Percentiles rank a stretch among this genome's conserved stretches.
These are phyloP conservation scores for Onychomys arenicola DNA, from an alignment of 2,797 vertebrate genomes.

Conservation along the genomic window DNA sequence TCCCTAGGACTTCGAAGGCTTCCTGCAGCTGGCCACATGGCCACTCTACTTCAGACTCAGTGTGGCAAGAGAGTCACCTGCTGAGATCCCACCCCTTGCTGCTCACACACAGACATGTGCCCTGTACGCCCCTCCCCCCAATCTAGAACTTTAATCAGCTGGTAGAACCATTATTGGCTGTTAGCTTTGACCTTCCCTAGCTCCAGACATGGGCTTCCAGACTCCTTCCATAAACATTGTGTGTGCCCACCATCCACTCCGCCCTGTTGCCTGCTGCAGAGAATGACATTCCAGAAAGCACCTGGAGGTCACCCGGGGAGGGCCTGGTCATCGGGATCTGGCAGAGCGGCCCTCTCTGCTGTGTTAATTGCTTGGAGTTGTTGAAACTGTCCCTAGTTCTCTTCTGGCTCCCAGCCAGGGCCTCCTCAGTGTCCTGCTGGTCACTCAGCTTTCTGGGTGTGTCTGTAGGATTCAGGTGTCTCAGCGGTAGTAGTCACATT, in stretches of 20 bases:
- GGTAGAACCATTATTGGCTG: background rate
- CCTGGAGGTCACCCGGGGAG: background rate
- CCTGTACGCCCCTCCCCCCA: fast-evolving
- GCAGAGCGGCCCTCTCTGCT: background rate
- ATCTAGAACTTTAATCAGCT: background rate
- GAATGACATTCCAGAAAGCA: background rate
- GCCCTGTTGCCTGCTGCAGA: background rate
- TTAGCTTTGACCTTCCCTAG: background rate
- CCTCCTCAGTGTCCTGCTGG: background rate
- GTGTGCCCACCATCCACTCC: background rate
- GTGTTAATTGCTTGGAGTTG: background rate
- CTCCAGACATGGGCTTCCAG: background rate
- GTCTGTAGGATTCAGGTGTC: background rate
- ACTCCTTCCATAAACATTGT: background rate
- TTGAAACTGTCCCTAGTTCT: background rate
- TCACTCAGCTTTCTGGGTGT: background rate
- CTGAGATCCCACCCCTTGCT: background rate
- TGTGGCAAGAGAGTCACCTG: background rate
- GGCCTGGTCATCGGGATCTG: background rate
- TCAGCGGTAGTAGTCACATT: background rate
- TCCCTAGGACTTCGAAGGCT: background rate
- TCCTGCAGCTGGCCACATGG: background rate
- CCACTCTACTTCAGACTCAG: background rate
- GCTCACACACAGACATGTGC: background rate
- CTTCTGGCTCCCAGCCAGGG: background rate